Conservation (phyloP, 2,888 invertebrate species). For the Leucania comma region DNA sequence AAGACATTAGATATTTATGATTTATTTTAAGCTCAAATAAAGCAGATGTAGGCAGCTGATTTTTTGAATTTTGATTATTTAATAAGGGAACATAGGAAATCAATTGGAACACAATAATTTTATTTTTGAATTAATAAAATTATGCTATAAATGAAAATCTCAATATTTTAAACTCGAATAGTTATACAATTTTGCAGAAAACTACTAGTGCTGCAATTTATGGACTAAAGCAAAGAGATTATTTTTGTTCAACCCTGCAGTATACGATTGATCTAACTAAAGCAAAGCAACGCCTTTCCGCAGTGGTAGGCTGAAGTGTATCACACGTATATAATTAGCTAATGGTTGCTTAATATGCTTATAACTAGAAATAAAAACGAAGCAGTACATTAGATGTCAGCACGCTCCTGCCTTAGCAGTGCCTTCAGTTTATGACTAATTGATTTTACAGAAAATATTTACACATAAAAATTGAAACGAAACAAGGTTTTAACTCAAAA, state of each 20-base stretch:
- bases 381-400: constrained; percentile 27
- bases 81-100: neutral
- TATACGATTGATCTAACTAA: constrained; percentile 44
- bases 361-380: constrained; percentile 4
- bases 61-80: constrained; percentile 1
- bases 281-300: neutral
- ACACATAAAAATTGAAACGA: constrained; percentile 14
- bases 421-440: constrained; percentile 45
- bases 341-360: constrained; percentile 13
- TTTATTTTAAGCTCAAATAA: constrained; percentile 37
- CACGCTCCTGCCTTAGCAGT: constrained; percentile 55
- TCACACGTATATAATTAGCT: neutral
- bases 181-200: neutral
- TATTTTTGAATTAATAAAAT: neutral
- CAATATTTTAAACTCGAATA: neutral
- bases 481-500: neutral
- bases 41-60: neutral
- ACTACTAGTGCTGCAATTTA: neutral
- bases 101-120: neutral
- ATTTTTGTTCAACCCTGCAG: constrained; percentile 24
- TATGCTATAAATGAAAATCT: constrained; percentile 13
- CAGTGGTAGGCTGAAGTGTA: neutral
- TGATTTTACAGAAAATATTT: constrained; percentile 17
- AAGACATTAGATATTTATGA: constrained; percentile 16
- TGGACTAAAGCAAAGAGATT: neutral